Percentiles rank a stretch among this genome's conserved stretches.
phyloP scores from a whole-genome alignment of 2,113 vertebrate species.

The Zeus faber region DNA sequence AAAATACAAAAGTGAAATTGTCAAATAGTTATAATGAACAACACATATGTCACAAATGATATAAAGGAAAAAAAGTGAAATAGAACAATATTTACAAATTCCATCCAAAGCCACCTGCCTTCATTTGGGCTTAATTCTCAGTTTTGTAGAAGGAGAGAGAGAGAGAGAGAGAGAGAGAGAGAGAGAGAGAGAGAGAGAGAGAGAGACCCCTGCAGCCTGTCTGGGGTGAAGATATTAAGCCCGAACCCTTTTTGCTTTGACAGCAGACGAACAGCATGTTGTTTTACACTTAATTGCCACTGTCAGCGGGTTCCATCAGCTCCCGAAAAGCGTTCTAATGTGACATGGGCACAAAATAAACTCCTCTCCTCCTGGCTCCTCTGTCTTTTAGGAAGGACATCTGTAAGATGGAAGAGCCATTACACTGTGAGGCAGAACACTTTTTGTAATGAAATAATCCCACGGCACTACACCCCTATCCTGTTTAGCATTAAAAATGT shows the following conservation, averaged over 20 bases:
- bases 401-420: slow-evolving; percentile 79
- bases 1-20: too few species aligned
- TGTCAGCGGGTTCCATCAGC: slow-evolving; percentile 86
- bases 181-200: slow-evolving; percentile 20
- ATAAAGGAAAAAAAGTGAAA: too few species aligned
- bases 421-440: slow-evolving; percentile 63
- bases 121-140: too few species aligned
- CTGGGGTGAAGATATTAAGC: slow-evolving; percentile 78
- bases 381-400: slow-evolving; percentile 79
- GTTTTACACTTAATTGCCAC: slow-evolving; percentile 93
- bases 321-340: slow-evolving; percentile 85
- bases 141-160: neutral
- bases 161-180: neutral
- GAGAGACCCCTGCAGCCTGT: slow-evolving; percentile 78
- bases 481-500: too few species aligned
- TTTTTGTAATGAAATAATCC: too few species aligned
- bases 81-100: too few species aligned
- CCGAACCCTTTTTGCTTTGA: slow-evolving; percentile 77
- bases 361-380: slow-evolving; percentile 59
- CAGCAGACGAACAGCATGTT: slow-evolving; percentile 84
- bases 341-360: slow-evolving; percentile 89
- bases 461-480: too few species aligned
- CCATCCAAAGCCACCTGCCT: too few species aligned
- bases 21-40: too few species aligned
- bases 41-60: too few species aligned